Evolutionary conservation across 2,113 vertebrate genomes (phyloP), one percentile per base, ranked within the genome.

Genomic region (Ciconia stormi): DNA sequence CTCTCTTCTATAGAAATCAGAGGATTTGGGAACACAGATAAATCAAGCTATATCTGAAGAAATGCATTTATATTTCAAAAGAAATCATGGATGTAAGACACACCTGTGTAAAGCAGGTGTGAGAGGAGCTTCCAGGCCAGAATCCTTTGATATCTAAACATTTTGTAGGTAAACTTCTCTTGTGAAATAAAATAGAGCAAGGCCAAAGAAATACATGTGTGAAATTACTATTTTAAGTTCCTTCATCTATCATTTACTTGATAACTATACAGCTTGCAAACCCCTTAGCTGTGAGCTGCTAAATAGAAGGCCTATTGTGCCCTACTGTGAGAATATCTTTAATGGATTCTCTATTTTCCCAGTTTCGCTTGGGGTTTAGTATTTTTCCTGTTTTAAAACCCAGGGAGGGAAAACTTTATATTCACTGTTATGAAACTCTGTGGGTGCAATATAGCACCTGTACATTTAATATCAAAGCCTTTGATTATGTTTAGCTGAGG

Each of bases 321-420:
- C 89, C 87, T 85, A 82, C 82, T 92, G 84, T 94, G 95, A 94
- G 84, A 97, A 87, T 93, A 82, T 46, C 73, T 89, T 97, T 96
- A 97, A 96, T 97, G 91, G 91, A 89, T 90, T 95, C n/a, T 87
- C 67, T 96, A 72, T 93, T 97, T 95, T 81, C 69, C 59, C 34
- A 49, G 62, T 80, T 96, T 85, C 5, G 4, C 47, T 85, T 79
- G 29, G 7, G 10, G 23, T 82, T 93, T 85, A 87, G 42, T 69
- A 90, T 62, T 97, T 93, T 87, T 76, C 53, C 50, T 79, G 23
- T 95, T 96, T 74, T 84, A 94, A 92, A 95, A 67, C 23, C 42
- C 58, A 81, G 38, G 86, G 81, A 96, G 49, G 26, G 30, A 95
- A 95, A 92, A 89, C 30, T 56, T 95, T 81, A 32, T 38, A 92